phyloP scores from a whole-genome alignment of 2,888 invertebrate species.

The Scrobipalpa costella region DNA sequence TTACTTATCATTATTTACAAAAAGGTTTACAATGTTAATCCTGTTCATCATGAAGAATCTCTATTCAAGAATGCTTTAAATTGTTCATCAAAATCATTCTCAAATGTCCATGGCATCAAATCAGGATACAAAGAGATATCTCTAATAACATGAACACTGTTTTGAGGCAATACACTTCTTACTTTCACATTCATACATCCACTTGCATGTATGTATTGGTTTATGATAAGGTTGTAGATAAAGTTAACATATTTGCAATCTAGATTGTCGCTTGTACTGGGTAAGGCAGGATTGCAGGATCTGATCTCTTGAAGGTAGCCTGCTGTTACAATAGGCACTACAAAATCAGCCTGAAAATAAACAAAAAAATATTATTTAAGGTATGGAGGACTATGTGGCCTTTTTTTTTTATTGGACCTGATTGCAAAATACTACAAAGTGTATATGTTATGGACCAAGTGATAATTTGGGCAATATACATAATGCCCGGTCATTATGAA shows the following conservation, averaged over 20 bases:
- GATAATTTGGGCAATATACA: no score
- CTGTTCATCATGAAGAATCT: neutral
- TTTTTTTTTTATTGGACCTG: no score
- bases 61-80: conserved; percentile 65
- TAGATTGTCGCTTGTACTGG: conserved; percentile 68
- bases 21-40: no score
- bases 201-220: conserved; percentile 69
- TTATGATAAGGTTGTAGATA: conserved; percentile 72
- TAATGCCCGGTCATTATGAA: no score
- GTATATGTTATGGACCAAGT: no score
- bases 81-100: conserved; percentile 69
- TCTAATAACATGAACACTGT: conserved; percentile 56
- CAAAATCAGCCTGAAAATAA: conserved; percentile 74
- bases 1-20: neutral
- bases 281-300: conserved; percentile 54
- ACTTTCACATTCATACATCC: conserved; percentile 76
- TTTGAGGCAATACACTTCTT: conserved; percentile 69
- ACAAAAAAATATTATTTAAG: conserved; percentile 13
- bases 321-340: conserved; percentile 79
- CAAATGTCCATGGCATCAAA: conserved; percentile 73
- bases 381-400: no score
- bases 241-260: conserved; percentile 76
- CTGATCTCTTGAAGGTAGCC: conserved; percentile 74
- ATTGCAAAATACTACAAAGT: no score
- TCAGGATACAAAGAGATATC: conserved; percentile 71